Base-by-base conservation (phyloP, 2,888 invertebrate species). In the Psylliodes chrysocephalus region DNA sequence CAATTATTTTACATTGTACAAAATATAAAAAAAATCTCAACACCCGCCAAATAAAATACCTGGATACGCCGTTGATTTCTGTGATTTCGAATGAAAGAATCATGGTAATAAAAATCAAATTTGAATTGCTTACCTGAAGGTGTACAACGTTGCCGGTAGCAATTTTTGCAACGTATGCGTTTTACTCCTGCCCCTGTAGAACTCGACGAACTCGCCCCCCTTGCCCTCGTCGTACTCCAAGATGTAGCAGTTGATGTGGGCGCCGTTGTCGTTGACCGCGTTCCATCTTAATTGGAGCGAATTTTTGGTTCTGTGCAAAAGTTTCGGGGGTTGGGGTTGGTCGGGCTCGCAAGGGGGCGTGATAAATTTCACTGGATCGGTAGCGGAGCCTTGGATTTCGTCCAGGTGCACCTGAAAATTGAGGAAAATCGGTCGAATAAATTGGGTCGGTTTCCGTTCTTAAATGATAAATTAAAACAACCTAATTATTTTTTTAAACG, bases 281-380 rank as follows among this genome's bases (percentile, higher is more conserved):
- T 86, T 84, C 92, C 91, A 93, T 74, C 90, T 87, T 74, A 91
- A 82, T 64, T 89, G 88, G 67, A 92, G 82, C 25, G 89, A 87
- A 75, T 89, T 90, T 81, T 92, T 91, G 70, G 89, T 87, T 76
- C 91, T 88, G 75, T 87, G 85, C 62, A 88, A 84, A 71, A 93
- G 82, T 82, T 93, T 92, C 51, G 92, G 92, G 56, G 88, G 82
- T 74, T 89, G 87, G 6, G 90, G 90, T 67, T 85, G 84, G 73
- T 92, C 94, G 17, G 95, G 95, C 75, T 92, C 91, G 78, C 94
- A 94, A 62, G 91, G 82, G 17, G 90, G 90, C 28, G 95, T 95
- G 70, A 88, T 88, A 84, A 95, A 94, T 72, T 89, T 90, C 64
- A 90, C 89, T 64, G 92, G 90, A 77, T 91, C 91, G 64, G 92